Evolutionary conservation across 2,888 invertebrate species (phyloP).

Genomic region (Uropetala carovei): DNA sequence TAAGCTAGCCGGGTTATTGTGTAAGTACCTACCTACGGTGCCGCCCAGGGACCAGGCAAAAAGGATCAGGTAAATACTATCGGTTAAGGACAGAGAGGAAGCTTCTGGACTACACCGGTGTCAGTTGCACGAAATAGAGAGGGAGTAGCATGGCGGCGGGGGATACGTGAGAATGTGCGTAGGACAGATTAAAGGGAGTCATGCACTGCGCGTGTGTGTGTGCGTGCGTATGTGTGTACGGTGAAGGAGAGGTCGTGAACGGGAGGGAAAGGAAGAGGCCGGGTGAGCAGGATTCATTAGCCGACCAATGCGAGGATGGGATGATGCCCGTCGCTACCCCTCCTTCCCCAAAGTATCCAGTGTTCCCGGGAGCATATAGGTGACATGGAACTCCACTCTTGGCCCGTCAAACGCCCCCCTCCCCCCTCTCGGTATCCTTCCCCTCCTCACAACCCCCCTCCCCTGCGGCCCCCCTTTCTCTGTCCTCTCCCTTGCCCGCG

Average conservation of each 20-base stretch:
- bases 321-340: not conserved
- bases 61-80: too few relatives aligned
- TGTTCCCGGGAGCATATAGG: slow-evolving; percentile 44
- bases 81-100: too few relatives aligned
- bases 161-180: not conserved
- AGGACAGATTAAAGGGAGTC: not conserved
- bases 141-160: too few relatives aligned
- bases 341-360: not conserved
- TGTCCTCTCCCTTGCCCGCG: not conserved
- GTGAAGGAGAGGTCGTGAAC: not conserved
- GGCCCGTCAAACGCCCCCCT: slow-evolving; percentile 17
- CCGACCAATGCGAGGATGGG: not conserved
- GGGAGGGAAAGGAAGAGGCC: not conserved
- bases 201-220: not conserved
- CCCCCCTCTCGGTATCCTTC: not conserved
- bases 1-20: too few relatives aligned
- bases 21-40: too few relatives aligned
- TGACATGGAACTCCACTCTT: slow-evolving; percentile 48
- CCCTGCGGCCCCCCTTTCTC: not conserved
- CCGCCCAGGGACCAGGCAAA: too few relatives aligned
- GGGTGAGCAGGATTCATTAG: not conserved
- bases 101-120: too few relatives aligned
- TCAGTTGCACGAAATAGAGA: too few relatives aligned
- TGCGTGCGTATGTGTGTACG: not conserved
- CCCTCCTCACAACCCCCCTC: too few relatives aligned